Conservation (phyloP, 2,113 vertebrate species). For the Typhlomys cinereus region DNA sequence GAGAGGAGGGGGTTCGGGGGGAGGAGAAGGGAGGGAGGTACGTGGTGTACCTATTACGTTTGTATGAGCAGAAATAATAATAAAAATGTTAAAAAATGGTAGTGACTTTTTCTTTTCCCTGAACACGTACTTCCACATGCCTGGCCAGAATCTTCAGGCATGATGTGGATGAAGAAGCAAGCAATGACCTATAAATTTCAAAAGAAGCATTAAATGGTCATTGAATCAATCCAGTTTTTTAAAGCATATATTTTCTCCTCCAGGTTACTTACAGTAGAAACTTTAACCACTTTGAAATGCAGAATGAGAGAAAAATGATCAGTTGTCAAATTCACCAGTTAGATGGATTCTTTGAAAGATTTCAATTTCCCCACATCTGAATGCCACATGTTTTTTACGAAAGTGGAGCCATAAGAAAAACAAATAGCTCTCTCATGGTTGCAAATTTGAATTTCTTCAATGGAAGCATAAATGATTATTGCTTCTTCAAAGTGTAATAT, state of each 20-base stretch:
- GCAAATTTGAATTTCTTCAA: conserved; percentile 43
- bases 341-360: conserved; percentile 21
- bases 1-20: no score
- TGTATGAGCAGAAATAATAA: no score
- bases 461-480: neutral
- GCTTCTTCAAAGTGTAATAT: neutral
- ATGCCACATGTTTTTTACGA: neutral
- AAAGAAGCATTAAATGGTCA: conserved; percentile 39
- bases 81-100: neutral
- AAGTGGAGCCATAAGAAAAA: conserved; percentile 17
- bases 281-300: conserved; percentile 21
- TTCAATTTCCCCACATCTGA: conserved; percentile 30
- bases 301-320: neutral
- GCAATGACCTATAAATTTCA: conserved; percentile 45
- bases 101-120: neutral
- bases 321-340: neutral
- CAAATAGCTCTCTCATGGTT: neutral
- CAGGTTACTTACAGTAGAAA: neutral
- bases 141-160: neutral
- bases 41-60: no score
- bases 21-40: no score
- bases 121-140: neutral
- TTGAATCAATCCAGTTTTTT: conserved; percentile 47
- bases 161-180: neutral
- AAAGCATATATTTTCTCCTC: conserved; percentile 21